Evolutionary conservation across 2,888 invertebrate genomes (phyloP), one percentile per base, ranked within the genome.

Genomic region (Rhyacophila evoluta): DNA sequence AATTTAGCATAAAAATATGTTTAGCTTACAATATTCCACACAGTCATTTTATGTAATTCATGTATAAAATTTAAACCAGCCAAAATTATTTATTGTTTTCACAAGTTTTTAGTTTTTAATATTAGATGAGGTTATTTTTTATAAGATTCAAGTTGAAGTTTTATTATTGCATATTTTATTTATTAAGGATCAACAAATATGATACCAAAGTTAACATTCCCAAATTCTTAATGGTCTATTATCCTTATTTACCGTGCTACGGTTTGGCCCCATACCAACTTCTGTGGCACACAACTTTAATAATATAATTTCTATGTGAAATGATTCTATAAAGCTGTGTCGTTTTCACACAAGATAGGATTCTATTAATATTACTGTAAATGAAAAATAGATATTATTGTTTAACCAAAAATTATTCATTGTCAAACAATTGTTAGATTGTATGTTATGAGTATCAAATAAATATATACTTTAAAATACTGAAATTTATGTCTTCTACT

Each of bases 121-220:
- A 68, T 79, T 75, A 75, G 74, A 19, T 71, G 29, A 72, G 27
- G 72, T n/a, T 37, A 37, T n/a, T 33, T 72, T 72, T 36, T 72
- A 73, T 41, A 73, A 73, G 41, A 41, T 55, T 55, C 55, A 55
- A 4, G 28, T 55, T 37, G 39, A 78, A 67, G 70, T 78, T 75
- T 77, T 74, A 33, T 41, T 29, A 37, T 68, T 79, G 75, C 78
- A 69, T 77, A 73, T 80, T 75, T 78, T 75, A 69, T 75, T 69
- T 80, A 72, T 68, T 80, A 80, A 80, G 80, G 70, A 72, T 67
- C 81, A 82, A 82, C 82, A 82, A 82, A 82, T 81, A 82, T 79
- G 81, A 92, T 92, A 92, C 92, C 92, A 93, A 93, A 93, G 92
- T 92, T 92, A 92, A 92, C 92, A 93, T 92, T 93, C 92, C 92